phyloP scores from a whole-genome alignment of 2,797 vertebrate genomes.

The Zalophus californianus region DNA sequence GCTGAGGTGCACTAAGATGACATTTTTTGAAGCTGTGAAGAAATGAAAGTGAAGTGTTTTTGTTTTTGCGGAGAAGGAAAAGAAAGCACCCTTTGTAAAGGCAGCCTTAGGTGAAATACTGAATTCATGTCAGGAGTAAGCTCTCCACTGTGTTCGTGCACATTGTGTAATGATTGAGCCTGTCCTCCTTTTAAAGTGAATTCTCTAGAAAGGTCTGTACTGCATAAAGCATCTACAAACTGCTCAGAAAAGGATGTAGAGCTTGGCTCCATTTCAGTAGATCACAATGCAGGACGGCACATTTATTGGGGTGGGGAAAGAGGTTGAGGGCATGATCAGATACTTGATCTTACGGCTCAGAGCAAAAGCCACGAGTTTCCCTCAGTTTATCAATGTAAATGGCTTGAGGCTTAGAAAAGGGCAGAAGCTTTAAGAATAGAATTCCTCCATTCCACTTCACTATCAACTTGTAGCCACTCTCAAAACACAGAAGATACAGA shows the following conservation, averaged over 20 bases:
- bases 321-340: neutral
- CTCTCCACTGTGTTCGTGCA: neutral
- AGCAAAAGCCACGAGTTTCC: neutral
- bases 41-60: neutral
- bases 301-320: neutral
- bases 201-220: neutral
- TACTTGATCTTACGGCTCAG: conserved; percentile 72
- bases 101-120: neutral
- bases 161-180: neutral
- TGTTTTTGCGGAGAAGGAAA: conserved; percentile 52
- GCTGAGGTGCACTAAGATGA: neutral
- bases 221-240: accelerated
- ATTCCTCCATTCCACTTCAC: neutral
- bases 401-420: neutral
- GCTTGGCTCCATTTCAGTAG: neutral
- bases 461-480: neutral
- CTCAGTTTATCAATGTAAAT: neutral
- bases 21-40: conserved; percentile 57
- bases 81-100: conserved; percentile 26
- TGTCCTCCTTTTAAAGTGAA: neutral
- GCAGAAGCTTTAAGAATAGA: neutral
- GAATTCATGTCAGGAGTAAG: conserved; percentile 29
- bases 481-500: conserved; percentile 68
- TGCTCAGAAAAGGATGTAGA: neutral
- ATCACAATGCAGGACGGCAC: neutral